phyloP scores from a whole-genome alignment of 2,888 invertebrate species.

The Nephrotoma guestfalica region DNA sequence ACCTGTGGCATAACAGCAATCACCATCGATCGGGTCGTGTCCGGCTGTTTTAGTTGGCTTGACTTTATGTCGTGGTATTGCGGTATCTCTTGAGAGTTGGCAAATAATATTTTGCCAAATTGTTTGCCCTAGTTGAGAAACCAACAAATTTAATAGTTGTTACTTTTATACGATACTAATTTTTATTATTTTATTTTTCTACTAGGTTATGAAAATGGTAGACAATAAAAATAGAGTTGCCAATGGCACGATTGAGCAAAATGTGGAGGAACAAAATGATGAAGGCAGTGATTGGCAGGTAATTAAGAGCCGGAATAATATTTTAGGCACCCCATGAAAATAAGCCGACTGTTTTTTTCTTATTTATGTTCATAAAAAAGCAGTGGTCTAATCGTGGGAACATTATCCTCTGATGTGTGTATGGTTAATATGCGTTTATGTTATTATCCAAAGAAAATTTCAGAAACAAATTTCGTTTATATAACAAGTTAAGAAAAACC shows the following conservation, averaged over 20 bases:
- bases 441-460: constrained; percentile 11
- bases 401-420: constrained; percentile 11
- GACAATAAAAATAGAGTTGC: constrained; percentile 36
- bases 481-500: neutral
- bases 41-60: constrained; percentile 31
- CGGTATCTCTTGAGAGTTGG: constrained; percentile 12
- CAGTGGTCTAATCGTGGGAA: constrained; percentile 14
- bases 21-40: neutral
- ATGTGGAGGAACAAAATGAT: constrained; percentile 22
- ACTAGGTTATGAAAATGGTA: constrained; percentile 42
- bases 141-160: constrained; percentile 7
- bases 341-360: constrained; percentile 13
- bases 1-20: constrained; percentile 22
- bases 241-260: constrained; percentile 32
- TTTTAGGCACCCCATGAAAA: constrained; percentile 11
- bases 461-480: constrained; percentile 7
- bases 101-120: constrained; percentile 6
- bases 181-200: neutral
- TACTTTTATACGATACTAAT: neutral
- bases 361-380: constrained; percentile 8
- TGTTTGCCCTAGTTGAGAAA: constrained; percentile 31
- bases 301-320: constrained; percentile 7
- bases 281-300: constrained; percentile 32
- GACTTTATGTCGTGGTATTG: constrained; percentile 27
- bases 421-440: constrained; percentile 7